Percentiles rank a stretch among this genome's conserved stretches.
Evolutionary conservation across 2,888 invertebrate genomes (phyloP).

Genomic region (Sussaba pulchella): DNA sequence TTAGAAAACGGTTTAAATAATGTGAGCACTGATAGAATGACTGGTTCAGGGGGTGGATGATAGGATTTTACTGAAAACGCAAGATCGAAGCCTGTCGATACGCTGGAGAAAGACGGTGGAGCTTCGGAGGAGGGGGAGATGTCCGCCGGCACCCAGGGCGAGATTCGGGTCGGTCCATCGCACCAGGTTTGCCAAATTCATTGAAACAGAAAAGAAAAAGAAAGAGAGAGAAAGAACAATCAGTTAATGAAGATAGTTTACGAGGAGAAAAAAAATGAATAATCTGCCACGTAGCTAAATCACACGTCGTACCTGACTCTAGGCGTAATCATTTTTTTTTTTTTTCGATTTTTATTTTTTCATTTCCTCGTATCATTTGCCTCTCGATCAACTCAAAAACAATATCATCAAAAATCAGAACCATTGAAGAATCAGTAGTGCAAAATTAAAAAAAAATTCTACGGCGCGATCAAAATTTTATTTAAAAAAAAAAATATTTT

Average conservation of each 20-base stretch:
- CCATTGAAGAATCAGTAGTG: not conserved
- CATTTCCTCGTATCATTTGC: conserved; percentile 48
- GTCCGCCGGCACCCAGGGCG: conserved; percentile 90
- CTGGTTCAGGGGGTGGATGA: conserved; percentile 83
- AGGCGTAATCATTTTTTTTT: conserved; percentile 67
- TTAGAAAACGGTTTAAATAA: conserved; percentile 51
- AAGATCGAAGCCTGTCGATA: conserved; percentile 82
- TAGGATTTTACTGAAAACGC: conserved; percentile 82
- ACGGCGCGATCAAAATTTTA: not conserved
- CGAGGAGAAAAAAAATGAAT: conserved; percentile 63
- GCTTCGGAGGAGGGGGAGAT: conserved; percentile 84
- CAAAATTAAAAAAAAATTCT: not conserved
- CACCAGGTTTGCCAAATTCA: conserved; percentile 87
- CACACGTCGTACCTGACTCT: conserved; percentile 80
- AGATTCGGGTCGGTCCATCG: conserved; percentile 91
- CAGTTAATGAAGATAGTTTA: conserved; percentile 9
- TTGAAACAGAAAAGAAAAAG: conserved; percentile 62
- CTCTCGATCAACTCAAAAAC: not conserved
- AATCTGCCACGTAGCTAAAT: conserved; percentile 80
- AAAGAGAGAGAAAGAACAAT: conserved; percentile 14
- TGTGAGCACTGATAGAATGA: conserved; percentile 74
- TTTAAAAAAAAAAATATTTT: too few species aligned
- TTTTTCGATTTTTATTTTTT: conserved; percentile 66
- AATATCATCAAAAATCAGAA: not conserved
- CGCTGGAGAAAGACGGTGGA: conserved; percentile 84